Evolutionary conservation across 2,888 invertebrate genomes (phyloP).

Genomic region (Drosophila robusta): DNA sequence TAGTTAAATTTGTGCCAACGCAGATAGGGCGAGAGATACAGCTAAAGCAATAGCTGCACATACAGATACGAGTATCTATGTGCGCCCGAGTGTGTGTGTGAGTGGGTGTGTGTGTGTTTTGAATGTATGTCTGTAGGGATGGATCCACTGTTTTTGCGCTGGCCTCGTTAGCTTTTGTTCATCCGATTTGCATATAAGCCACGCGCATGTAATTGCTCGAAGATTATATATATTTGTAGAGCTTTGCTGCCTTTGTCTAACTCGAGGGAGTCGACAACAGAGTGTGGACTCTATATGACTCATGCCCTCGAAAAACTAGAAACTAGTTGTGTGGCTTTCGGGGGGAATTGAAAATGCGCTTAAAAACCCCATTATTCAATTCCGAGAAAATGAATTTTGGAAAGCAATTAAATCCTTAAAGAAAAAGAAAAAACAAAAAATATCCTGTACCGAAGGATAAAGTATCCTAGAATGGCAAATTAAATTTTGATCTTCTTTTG

Average conservation of each 20-base stretch:
- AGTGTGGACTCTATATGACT: constrained; percentile 11
- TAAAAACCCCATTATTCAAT: constrained; percentile 8
- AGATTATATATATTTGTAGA: constrained; percentile 48
- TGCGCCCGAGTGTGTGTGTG: neutral
- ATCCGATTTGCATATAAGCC: constrained; percentile 60
- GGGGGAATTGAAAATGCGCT: constrained; percentile 8
- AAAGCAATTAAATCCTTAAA: constrained; percentile 11
- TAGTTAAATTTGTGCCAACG: constrained; percentile 59
- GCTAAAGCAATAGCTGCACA: constrained; percentile 9
- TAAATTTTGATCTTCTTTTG: too few relatives aligned
- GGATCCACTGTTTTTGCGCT: constrained; percentile 36
- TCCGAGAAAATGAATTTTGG: constrained; percentile 11
- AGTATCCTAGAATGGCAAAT: too few relatives aligned
- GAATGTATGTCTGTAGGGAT: constrained; percentile 5
- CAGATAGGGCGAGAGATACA: constrained; percentile 15
- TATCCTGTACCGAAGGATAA: too few relatives aligned
- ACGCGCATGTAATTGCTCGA: constrained; percentile 57
- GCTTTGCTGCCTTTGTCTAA: constrained; percentile 21
- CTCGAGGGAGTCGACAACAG: constrained; percentile 10
- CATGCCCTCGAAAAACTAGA: constrained; percentile 3
- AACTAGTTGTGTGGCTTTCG: neutral
- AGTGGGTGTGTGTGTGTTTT: constrained; percentile 1
- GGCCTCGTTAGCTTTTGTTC: constrained; percentile 56
- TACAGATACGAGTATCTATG: constrained; percentile 4
- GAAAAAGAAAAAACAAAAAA: neutral